Percentiles rank a stretch among this genome's conserved stretches.
These are phyloP conservation scores for Anaspis maculata DNA, from an alignment of 2,888 invertebrate species.

Conservation along the genomic window DNA sequence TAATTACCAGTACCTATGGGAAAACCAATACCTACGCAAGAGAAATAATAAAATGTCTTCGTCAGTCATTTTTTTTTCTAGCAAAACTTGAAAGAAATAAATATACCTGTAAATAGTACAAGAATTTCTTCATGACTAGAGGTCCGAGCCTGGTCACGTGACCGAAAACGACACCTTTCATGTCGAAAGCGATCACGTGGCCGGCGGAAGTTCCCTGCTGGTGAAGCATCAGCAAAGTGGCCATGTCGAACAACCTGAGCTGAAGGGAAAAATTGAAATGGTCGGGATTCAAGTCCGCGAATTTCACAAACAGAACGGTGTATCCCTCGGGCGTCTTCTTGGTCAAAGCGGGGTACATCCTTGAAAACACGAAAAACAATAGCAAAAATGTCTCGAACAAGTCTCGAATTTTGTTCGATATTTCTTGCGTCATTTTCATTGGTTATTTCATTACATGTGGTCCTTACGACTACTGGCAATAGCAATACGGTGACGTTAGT, in stretches of 20 bases:
- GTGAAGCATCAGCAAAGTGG: slow-evolving; percentile 51
- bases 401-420: no score
- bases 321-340: slow-evolving; percentile 23
- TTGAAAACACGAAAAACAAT: no score
- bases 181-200: slow-evolving; percentile 55
- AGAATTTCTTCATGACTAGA: slow-evolving; percentile 49
- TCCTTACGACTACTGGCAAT: no score
- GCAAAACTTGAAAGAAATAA: no score
- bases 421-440: no score
- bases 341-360: slow-evolving; percentile 20
- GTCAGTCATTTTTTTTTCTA: no score
- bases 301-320: slow-evolving; percentile 25
- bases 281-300: slow-evolving; percentile 49
- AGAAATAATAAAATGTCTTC: no score
- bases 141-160: slow-evolving; percentile 58
- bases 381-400: no score
- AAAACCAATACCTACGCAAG: no score
- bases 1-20: no score
- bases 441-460: no score
- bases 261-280: slow-evolving; percentile 49
- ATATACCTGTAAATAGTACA: slow-evolving; percentile 29
- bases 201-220: slow-evolving; percentile 48
- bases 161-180: slow-evolving; percentile 51
- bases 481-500: no score
- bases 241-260: slow-evolving; percentile 50